phyloP scores from a whole-genome alignment of 2,888 invertebrate species.

The Clunio marinus region DNA sequence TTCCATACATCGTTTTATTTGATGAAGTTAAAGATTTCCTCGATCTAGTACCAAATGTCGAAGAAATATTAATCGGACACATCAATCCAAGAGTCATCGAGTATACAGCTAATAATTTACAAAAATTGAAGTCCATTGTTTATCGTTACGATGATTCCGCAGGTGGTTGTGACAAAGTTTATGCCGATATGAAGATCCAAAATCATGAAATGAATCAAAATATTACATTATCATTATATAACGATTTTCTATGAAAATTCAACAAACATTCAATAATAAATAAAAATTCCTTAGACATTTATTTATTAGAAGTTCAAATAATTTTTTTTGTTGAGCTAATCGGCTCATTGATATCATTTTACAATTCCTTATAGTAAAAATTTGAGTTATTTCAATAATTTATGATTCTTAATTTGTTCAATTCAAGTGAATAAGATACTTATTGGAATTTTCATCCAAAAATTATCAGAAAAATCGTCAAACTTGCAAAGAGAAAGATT shows the following conservation, averaged over 20 bases:
- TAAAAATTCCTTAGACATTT: too few relatives aligned
- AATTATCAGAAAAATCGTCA: too few relatives aligned
- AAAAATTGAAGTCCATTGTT: neutral
- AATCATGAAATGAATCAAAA: conserved; percentile 12
- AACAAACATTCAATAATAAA: too few relatives aligned
- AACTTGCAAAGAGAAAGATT: too few relatives aligned
- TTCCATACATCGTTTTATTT: conserved; percentile 8
- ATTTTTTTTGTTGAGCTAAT: too few relatives aligned
- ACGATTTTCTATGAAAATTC: conserved; percentile 15
- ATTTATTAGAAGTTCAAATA: too few relatives aligned
- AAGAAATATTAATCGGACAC: neutral
- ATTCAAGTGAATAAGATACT: too few relatives aligned
- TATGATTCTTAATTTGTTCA: too few relatives aligned
- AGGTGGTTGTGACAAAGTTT: neutral
- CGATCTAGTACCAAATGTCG: conserved; percentile 12
- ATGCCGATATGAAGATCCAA: neutral
- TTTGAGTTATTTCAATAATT: too few relatives aligned
- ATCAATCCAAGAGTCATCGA: neutral
- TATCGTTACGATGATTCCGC: conserved; percentile 33
- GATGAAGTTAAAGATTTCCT: conserved; percentile 15
- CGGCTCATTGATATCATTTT: too few relatives aligned
- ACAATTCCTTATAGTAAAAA: too few relatives aligned
- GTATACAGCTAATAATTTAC: neutral
- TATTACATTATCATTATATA: neutral
- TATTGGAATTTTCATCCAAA: too few relatives aligned